Conservation (phyloP, 2,797 vertebrate species). For the Pelodytes ibericus region DNA sequence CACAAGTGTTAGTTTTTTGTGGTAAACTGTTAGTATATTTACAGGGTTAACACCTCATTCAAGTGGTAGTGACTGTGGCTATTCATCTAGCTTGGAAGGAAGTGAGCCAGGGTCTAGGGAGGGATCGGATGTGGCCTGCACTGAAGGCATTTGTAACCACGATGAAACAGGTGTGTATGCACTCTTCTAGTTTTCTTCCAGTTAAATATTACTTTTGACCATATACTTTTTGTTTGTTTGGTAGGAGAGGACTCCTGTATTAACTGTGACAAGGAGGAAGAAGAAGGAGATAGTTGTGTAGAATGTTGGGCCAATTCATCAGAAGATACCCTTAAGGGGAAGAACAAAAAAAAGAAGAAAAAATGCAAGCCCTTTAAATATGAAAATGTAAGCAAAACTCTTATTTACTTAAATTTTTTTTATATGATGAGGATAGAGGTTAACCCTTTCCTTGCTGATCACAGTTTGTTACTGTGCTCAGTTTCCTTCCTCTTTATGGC, state of each 20-base stretch:
- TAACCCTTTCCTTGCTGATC: no score
- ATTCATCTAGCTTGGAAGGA: constrained; percentile 95
- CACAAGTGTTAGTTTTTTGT: no score
- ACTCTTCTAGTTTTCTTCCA: neutral
- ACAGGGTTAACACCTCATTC: constrained; percentile 85
- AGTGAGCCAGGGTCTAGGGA: constrained; percentile 90
- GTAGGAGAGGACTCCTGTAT: constrained; percentile 80
- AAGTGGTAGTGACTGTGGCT: constrained; percentile 91
- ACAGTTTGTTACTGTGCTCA: no score
- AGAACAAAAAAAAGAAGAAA: constrained; percentile 96
- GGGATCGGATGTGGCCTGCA: constrained; percentile 93
- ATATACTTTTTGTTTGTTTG: constrained; percentile 26
- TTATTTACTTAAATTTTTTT: no score
- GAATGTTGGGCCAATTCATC: constrained; percentile 89
- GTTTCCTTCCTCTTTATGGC: no score
- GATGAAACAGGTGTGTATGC: constrained; percentile 84
- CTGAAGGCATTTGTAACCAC: constrained; percentile 95
- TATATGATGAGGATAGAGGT: no score
- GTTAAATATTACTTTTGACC: neutral
- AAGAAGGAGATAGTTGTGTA: constrained; percentile 88
- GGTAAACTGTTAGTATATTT: no score
- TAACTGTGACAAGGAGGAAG: constrained; percentile 86
- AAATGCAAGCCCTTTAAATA: constrained; percentile 83
- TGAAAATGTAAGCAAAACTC: constrained; percentile 74
- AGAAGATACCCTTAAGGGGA: constrained; percentile 79